phyloP scores from a whole-genome alignment of 2,888 invertebrate species.

The Vesta saturnalis region DNA sequence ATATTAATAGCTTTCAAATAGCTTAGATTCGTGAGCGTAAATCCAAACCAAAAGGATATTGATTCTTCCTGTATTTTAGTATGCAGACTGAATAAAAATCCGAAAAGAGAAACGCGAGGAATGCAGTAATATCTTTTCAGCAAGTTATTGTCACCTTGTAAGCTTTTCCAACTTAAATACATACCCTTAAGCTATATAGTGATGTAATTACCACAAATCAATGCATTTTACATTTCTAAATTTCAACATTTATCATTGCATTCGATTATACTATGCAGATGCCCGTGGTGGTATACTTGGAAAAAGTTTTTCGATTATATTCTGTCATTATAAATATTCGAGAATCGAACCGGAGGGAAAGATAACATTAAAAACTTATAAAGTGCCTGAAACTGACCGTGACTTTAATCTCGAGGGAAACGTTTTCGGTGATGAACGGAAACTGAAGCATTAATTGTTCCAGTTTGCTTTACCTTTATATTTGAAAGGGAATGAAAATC shows the following conservation, averaged over 20 bases:
- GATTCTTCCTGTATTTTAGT: background rate
- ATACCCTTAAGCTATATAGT: too few relatives aligned
- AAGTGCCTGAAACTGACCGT: slow-evolving; percentile 46
- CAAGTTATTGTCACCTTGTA: background rate
- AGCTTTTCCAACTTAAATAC: too few relatives aligned
- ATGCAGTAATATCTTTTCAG: too few relatives aligned
- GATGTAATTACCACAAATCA: background rate
- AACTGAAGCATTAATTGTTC: slow-evolving; percentile 27
- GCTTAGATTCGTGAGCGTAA: background rate
- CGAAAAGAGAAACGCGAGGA: background rate
- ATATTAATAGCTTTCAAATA: slow-evolving; percentile 10
- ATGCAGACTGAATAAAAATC: background rate
- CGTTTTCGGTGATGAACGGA: slow-evolving; percentile 24
- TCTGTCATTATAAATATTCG: slow-evolving; percentile 51
- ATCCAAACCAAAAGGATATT: slow-evolving; percentile 1
- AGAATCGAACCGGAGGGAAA: slow-evolving; percentile 52
- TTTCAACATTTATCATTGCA: background rate
- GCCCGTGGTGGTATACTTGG: slow-evolving; percentile 1
- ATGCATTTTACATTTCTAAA: too few relatives aligned
- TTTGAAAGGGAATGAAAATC: slow-evolving; percentile 12
- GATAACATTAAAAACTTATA: slow-evolving; percentile 51
- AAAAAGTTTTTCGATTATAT: slow-evolving; percentile 41
- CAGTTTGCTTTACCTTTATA: slow-evolving; percentile 4
- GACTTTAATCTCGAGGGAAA: slow-evolving; percentile 36
- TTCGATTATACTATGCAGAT: background rate